Evolutionary conservation across 2,888 invertebrate species (phyloP).

Genomic region (Mesorhabditis sp.): DNA sequence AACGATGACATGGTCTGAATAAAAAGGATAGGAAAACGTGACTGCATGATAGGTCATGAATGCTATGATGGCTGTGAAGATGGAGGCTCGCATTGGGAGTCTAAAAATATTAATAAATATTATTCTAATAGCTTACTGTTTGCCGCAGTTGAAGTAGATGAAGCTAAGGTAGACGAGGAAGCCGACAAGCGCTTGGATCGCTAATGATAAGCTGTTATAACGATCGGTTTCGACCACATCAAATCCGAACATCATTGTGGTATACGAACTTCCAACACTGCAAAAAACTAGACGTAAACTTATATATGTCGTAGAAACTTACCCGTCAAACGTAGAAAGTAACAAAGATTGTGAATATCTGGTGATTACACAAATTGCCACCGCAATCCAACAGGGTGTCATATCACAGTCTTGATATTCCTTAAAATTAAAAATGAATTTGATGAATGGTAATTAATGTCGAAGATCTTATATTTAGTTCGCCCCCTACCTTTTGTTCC

Average conservation of each 20-base stretch:
- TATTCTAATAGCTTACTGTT: neutral
- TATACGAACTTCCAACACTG: neutral
- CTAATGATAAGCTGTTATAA: neutral
- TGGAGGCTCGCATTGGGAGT: neutral
- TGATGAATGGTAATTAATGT: too few relatives aligned
- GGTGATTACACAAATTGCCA: neutral
- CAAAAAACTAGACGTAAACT: neutral
- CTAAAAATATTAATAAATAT: neutral
- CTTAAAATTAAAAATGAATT: too few relatives aligned
- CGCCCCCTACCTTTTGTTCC: neutral
- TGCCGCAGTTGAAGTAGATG: neutral
- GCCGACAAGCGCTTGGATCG: neutral
- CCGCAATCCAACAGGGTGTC: constrained; percentile 3
- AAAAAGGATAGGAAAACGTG: neutral
- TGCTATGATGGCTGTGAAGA: neutral
- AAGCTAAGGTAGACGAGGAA: neutral
- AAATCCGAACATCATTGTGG: constrained; percentile 2
- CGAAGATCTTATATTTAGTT: neutral
- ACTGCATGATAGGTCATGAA: neutral
- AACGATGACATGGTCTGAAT: neutral
- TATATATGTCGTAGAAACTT: neutral
- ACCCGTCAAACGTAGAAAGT: neutral
- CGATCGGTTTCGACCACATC: neutral
- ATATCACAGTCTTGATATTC: neutral
- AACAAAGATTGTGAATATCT: neutral